Evolutionary conservation across 2,888 invertebrate species (phyloP).

Genomic region (Barypeithes pellucidus): DNA sequence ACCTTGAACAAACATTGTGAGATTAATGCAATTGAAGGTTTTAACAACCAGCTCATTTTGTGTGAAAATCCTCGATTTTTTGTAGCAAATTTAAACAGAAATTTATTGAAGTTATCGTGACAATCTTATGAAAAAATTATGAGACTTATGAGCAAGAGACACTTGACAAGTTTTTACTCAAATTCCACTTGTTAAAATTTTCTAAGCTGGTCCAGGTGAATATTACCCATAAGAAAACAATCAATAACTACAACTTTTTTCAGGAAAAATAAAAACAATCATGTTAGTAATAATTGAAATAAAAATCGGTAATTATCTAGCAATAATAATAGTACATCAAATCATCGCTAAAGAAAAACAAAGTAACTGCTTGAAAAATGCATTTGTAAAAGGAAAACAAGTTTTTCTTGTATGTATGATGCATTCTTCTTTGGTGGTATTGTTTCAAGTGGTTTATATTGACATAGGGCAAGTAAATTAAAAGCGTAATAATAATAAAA

Average conservation of each 20-base stretch:
- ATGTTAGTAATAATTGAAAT: slow-evolving; percentile 4
- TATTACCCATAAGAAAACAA: neutral
- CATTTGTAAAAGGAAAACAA: slow-evolving; percentile 21
- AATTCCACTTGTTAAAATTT: too few species aligned
- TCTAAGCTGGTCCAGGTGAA: too few species aligned
- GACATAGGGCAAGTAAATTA: too few species aligned
- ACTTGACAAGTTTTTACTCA: too few species aligned
- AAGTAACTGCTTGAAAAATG: slow-evolving; percentile 13
- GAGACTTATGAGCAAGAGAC: too few species aligned
- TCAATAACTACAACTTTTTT: slow-evolving; percentile 6
- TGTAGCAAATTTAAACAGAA: neutral
- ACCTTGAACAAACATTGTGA: neutral
- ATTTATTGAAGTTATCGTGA: neutral
- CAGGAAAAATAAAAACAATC: slow-evolving; percentile 13
- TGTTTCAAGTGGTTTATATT: slow-evolving; percentile 12
- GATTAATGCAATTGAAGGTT: neutral
- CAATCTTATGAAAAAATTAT: neutral
- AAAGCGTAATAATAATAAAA: too few species aligned
- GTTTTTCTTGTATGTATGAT: slow-evolving; percentile 23
- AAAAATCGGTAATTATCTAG: slow-evolving; percentile 20
- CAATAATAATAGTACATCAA: slow-evolving; percentile 33
- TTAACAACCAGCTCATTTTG: neutral
- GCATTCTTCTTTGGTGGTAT: slow-evolving; percentile 26
- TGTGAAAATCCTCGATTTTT: neutral
- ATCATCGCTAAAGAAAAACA: slow-evolving; percentile 7